A percentile compares a stretch with the other conserved stretches of the same genome.
Evolutionary conservation across 2,888 invertebrate species (phyloP).

Genomic region (Oscheius onirici): DNA sequence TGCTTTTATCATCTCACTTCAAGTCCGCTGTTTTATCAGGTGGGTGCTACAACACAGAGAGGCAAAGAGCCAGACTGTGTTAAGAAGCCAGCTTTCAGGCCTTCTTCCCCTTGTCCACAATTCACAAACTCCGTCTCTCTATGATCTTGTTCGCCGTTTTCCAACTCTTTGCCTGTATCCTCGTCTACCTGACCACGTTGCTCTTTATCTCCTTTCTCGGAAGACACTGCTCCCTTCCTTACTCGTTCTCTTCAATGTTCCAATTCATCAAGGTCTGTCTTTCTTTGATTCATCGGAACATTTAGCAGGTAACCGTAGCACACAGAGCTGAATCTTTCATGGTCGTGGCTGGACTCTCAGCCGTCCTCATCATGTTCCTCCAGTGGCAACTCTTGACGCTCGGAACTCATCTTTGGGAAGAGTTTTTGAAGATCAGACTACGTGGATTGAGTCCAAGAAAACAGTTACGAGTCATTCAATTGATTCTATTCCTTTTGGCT

Average conservation of each 20-base stretch:
- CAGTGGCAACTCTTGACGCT: conserved; percentile 40
- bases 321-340: conserved; percentile 37
- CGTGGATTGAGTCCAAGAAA: conserved; percentile 38
- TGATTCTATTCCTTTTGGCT: not conserved
- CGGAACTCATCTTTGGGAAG: conserved; percentile 44
- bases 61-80: not conserved
- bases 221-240: conserved; percentile 42
- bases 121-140: conserved; percentile 54
- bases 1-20: conserved; percentile 46
- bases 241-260: conserved; percentile 44
- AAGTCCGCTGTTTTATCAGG: conserved; percentile 46
- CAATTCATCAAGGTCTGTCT: conserved; percentile 40
- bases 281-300: too few relatives aligned
- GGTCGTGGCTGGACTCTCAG: conserved; percentile 37
- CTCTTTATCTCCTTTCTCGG: conserved; percentile 50
- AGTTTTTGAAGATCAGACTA: conserved; percentile 38
- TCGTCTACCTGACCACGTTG: conserved; percentile 49
- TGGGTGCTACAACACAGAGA: conserved; percentile 3
- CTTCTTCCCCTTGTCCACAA: conserved; percentile 51
- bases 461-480: conserved; percentile 35
- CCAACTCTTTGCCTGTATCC: conserved; percentile 44
- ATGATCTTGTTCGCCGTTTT: conserved; percentile 54
- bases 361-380: conserved; percentile 35
- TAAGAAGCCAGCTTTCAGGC: conserved; percentile 31
- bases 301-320: conserved; percentile 29